Conservation (phyloP, 2,797 vertebrate genomes). For the Poecilia wingei region DNA sequence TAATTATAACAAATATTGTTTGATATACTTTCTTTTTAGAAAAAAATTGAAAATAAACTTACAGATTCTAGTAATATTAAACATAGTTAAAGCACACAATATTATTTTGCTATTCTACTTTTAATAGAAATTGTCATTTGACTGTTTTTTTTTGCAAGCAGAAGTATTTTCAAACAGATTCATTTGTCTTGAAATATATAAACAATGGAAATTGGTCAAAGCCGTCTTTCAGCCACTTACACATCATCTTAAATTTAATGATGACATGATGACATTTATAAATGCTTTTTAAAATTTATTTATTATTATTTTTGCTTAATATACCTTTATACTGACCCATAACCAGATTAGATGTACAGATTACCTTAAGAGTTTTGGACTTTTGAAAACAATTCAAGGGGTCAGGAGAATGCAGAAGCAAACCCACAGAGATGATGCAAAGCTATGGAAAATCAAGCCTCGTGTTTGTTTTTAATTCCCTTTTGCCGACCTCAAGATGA, state of each 20-base stretch:
- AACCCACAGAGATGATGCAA: not conserved
- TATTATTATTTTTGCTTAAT: too few species aligned
- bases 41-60: not conserved
- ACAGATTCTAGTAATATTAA: not conserved
- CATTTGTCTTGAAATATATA: not conserved
- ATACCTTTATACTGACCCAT: not conserved
- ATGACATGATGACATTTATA: not conserved
- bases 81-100: not conserved
- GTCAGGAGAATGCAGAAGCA: not conserved
- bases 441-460: not conserved
- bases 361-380: not conserved
- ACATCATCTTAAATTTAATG: not conserved
- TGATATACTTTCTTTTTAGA: not conserved
- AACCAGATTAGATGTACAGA: not conserved
- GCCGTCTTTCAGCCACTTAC: too few species aligned
- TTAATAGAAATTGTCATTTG: not conserved
- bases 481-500: not conserved
- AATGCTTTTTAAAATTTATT: too few species aligned
- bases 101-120: not conserved
- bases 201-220: not conserved
- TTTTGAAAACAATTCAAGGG: not conserved
- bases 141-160: not conserved
- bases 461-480: not conserved
- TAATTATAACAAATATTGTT: not conserved
- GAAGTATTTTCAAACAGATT: not conserved